phyloP scores from a whole-genome alignment of 2,113 vertebrate species.

The Oncorhynchus mykiss region DNA sequence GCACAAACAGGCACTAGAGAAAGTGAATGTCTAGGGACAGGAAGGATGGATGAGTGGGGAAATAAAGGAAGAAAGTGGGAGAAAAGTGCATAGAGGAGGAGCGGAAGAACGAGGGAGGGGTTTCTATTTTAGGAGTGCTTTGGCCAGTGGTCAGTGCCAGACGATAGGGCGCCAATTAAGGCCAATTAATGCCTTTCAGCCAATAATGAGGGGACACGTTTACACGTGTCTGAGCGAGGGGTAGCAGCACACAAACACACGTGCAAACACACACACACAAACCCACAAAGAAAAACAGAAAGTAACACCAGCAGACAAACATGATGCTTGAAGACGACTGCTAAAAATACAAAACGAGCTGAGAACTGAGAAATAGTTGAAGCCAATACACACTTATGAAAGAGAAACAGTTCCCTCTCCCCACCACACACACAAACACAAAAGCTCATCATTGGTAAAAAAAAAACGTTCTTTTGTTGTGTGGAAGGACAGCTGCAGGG shows the following conservation, averaged over 20 bases:
- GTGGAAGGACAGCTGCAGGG: constrained; percentile 58
- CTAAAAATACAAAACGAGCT: too few species aligned
- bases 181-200: constrained; percentile 62
- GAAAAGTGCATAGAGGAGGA: neutral
- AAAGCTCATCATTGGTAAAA: constrained; percentile 25
- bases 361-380: too few species aligned
- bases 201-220: constrained; percentile 64
- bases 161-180: constrained; percentile 62
- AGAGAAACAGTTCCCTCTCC: too few species aligned
- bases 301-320: neutral
- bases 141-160: constrained; percentile 45
- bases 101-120: neutral
- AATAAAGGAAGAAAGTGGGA: constrained; percentile 29
- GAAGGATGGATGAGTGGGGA: neutral
- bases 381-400: too few species aligned
- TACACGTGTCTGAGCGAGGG: constrained; percentile 52
- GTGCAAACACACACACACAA: constrained; percentile 5
- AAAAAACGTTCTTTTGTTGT: constrained; percentile 18
- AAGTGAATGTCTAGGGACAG: constrained; percentile 14
- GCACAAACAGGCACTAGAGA: constrained; percentile 11
- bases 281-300: constrained; percentile 14
- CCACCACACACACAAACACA: constrained; percentile 17
- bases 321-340: too few species aligned
- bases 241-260: constrained; percentile 16
- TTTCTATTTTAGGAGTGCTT: constrained; percentile 52